Conservation (phyloP, 2,888 invertebrate genomes). For the Metalampra italica region DNA sequence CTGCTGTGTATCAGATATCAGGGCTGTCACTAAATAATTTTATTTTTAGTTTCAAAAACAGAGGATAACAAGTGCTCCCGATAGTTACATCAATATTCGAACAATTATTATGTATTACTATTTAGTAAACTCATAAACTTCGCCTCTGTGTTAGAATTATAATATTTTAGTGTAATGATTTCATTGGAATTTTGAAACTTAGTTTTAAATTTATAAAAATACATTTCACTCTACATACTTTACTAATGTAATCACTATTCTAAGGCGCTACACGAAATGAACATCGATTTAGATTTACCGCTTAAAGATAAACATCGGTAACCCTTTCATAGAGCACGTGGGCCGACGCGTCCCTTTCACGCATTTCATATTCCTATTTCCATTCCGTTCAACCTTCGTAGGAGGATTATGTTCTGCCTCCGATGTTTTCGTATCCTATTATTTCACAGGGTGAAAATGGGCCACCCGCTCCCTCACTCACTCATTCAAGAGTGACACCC, state of each 20-base stretch:
- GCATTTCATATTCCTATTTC: slow-evolving; percentile 76
- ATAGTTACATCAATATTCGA: no score
- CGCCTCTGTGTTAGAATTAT: no score
- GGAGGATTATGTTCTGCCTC: slow-evolving; percentile 76
- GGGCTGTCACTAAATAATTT: slow-evolving; percentile 44
- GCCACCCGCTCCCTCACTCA: slow-evolving; percentile 66
- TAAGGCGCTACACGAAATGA: slow-evolving; percentile 39
- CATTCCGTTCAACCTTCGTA: slow-evolving; percentile 73
- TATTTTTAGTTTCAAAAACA: not conserved
- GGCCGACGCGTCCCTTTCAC: slow-evolving; percentile 63
- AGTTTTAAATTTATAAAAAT: no score
- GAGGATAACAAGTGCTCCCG: not conserved
- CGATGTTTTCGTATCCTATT: slow-evolving; percentile 79
- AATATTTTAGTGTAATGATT: no score
- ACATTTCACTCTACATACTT: not conserved
- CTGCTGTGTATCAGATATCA: slow-evolving; percentile 46
- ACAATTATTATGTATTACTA: no score
- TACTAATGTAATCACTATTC: slow-evolving; percentile 4
- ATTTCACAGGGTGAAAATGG: slow-evolving; percentile 78
- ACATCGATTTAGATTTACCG: slow-evolving; percentile 61
- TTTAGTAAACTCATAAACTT: no score
- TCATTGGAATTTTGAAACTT: no score
- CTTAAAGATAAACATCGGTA: slow-evolving; percentile 64
- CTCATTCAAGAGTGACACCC: slow-evolving; percentile 48
- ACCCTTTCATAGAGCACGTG: slow-evolving; percentile 67